These are phyloP conservation scores for Phyllopteryx taeniolatus DNA, from an alignment of 2,113 vertebrate species.

Conservation along the genomic window DNA sequence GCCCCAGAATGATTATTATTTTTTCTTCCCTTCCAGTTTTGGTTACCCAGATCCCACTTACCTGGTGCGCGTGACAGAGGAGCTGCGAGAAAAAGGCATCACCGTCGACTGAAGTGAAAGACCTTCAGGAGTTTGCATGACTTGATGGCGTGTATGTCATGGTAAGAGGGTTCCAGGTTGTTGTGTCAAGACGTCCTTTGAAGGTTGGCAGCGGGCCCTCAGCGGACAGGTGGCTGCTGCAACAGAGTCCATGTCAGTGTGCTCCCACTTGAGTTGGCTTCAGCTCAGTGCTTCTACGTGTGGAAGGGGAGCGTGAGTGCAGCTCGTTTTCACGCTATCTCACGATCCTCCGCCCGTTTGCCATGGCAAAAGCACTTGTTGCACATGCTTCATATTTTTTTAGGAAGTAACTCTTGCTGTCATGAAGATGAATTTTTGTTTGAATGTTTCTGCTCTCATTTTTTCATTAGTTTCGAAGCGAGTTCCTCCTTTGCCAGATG, in stretches of 20 bases:
- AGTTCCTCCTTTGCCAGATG: background rate
- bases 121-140: constrained; percentile 44
- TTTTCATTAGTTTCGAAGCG: constrained; percentile 2
- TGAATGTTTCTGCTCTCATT: constrained; percentile 43
- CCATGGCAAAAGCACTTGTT: constrained; percentile 47
- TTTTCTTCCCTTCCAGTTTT: constrained; percentile 71
- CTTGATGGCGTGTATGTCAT: constrained; percentile 8
- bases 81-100: constrained; percentile 89
- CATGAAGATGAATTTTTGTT: constrained; percentile 31
- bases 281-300: constrained; percentile 42
- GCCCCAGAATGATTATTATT: background rate
- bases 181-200: constrained; percentile 29
- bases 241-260: constrained; percentile 46
- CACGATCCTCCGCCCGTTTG: constrained; percentile 41
- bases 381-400: constrained; percentile 50
- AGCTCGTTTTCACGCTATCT: constrained; percentile 32
- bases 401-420: constrained; percentile 45
- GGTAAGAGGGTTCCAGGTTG: constrained; percentile 42
- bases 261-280: constrained; percentile 42
- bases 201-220: constrained; percentile 39
- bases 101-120: constrained; percentile 72
- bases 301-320: constrained; percentile 59
- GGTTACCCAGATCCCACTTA: constrained; percentile 91
- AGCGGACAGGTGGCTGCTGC: constrained; percentile 48
- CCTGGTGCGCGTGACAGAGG: constrained; percentile 87